Evolutionary conservation across 2,113 vertebrate genomes (phyloP).

Genomic region (Brevimyrus niger): DNA sequence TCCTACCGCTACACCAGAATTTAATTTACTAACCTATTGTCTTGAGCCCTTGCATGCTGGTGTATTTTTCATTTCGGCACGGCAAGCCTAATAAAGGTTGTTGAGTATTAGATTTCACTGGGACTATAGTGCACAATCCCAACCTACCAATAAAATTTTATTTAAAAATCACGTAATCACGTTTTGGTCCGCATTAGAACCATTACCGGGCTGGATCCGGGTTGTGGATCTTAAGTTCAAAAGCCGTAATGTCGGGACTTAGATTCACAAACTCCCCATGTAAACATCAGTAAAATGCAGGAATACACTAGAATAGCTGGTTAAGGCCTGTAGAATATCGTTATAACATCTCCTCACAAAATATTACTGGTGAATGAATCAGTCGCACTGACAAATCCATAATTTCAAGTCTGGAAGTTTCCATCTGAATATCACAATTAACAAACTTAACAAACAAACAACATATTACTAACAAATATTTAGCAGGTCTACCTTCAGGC

Average conservation of each 20-base stretch:
- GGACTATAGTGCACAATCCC: neutral
- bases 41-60: neutral
- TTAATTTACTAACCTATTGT: neutral
- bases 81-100: neutral
- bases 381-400: neutral
- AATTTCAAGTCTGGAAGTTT: constrained; percentile 3
- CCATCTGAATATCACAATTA: neutral
- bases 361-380: neutral
- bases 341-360: neutral
- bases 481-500: constrained; percentile 5
- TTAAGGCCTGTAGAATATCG: neutral
- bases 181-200: neutral
- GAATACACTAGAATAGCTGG: neutral
- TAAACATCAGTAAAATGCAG: constrained; percentile 5
- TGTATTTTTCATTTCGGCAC: neutral
- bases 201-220: neutral
- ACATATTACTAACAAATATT: neutral
- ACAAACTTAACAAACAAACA: neutral
- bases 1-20: neutral
- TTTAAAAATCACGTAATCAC: neutral
- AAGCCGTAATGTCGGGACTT: neutral
- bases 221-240: neutral
- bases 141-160: neutral
- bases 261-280: neutral
- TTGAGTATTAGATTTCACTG: neutral